These are phyloP conservation scores for Archips crataeganus DNA, from an alignment of 2,888 invertebrate species.

Conservation along the genomic window DNA sequence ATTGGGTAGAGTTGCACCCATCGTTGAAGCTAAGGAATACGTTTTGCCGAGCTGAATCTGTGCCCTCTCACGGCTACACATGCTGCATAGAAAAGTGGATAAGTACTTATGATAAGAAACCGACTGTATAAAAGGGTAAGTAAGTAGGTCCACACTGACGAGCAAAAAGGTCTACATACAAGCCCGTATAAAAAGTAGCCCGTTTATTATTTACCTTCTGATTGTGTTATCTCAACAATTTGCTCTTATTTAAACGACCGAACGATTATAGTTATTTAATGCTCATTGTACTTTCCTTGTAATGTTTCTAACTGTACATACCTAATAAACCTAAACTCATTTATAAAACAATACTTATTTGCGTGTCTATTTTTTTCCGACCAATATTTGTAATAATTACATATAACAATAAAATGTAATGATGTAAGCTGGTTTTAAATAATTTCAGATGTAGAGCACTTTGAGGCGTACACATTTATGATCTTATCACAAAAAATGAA, in stretches of 20 bases:
- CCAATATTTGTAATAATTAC: conserved; percentile 2
- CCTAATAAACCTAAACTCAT: background rate
- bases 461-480: background rate
- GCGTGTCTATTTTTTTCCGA: background rate
- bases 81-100: too few species aligned
- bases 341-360: background rate
- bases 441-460: background rate
- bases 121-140: too few species aligned
- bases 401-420: conserved; percentile 9
- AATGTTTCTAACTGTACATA: background rate
- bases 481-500: too few species aligned
- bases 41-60: too few species aligned
- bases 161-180: too few species aligned
- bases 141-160: too few species aligned
- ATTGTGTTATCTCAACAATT: background rate
- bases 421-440: conserved; percentile 3
- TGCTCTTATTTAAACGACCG: background rate
- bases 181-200: too few species aligned
- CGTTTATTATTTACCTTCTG: background rate
- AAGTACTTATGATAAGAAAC: too few species aligned
- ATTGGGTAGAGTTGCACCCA: too few species aligned
- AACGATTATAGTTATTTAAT: background rate
- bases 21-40: too few species aligned
- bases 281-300: background rate
- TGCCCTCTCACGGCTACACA: too few species aligned